Evolutionary conservation across 2,888 invertebrate species (phyloP), one percentile per base, ranked within the genome.

Genomic region (Perdita meconis): DNA sequence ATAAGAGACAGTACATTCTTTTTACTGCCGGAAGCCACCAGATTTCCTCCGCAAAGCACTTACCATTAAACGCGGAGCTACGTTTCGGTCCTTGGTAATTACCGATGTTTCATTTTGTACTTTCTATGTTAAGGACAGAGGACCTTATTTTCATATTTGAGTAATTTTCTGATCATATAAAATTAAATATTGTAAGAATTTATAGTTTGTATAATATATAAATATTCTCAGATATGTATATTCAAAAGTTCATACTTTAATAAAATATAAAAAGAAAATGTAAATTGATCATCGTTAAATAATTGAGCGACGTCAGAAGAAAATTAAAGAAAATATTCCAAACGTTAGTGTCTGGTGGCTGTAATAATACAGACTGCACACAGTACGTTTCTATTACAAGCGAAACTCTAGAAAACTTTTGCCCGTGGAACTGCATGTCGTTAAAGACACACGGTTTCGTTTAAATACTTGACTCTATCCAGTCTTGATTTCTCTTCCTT

Each of bases 401-500:
- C 47, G 44, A 47, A 77, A 68, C 51, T 59, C 51, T 68, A 53
- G 72, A n/a, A 42, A 77, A 80, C 71, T 68, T n/a, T 68, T 72
- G 44, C 67, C 61, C 60, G 64, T 67, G 44, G 71, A 80, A 68
- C 65, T 80, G 71, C 72, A 77, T 61, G 81, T 77, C 80, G 77
- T 80, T 80, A 80, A 80, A 80, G 71, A 80, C 80, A 81, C 72
- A 80, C 78, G 72, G 78, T 78, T 78, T 81, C 80, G 66, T 81
- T 78, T 73, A 81, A 68, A 78, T 64, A 75, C 72, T 70, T 65
- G 56, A 75, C 81, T 74, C 74, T 73, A 73, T 67, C 50, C 67
- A 16, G 66, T 67, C 76, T 74, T 78, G 81, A 81, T 81, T 81
- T 71, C 78, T 61, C 56, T 38, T 61, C 36, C 57, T 50, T 51